Base-by-base conservation (phyloP, 2,888 invertebrate species). In the Tipula vernalis region DNA sequence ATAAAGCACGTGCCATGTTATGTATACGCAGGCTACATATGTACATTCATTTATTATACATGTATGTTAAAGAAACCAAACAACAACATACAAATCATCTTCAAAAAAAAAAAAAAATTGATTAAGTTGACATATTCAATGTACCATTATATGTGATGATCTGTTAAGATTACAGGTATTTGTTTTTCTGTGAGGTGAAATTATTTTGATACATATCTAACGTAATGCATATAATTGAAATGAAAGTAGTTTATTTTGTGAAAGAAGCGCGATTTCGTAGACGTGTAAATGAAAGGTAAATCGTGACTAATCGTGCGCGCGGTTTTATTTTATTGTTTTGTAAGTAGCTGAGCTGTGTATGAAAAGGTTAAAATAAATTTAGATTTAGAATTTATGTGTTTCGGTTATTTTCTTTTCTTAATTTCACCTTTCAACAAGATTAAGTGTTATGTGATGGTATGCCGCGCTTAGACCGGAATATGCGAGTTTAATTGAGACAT, bases 381-480 rank as follows among this genome's bases (percentile, higher is more conserved):
- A 71, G 28, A 28, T 28, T 71, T 71, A 71, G 71, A 71, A 28
- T 71, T 71, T n/a, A 28, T 28, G 41, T 41, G 5, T 51, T 51
- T n/a, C n/a, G 12, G 15, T 13, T 8, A 18, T 71, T 71, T 71
- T 71, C 71, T 71, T 71, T 71, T 71, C 28, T 28, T 71, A 71
- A 71, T 71, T 71, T 71, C 71, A 71, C 71, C 71, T 71, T 71
- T 71, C 28, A 71, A 71, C 71, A 28, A 71, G 71, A 71, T 71
- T 71, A 71, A 71, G 71, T 71, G 71, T 71, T 71, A 71, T 71
- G 71, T 71, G 71, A 71, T 71, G 71, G 71, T 71, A 71, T 71
- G 71, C 28, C 71, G 28, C 71, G 28, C 28, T 0, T 8, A 71
- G 51, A 28, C 10, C 51, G 51, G 51, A 8, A 71, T 71, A 71